phyloP scores from a whole-genome alignment of 2,113 vertebrate genomes.

The Sylvia atricapilla region DNA sequence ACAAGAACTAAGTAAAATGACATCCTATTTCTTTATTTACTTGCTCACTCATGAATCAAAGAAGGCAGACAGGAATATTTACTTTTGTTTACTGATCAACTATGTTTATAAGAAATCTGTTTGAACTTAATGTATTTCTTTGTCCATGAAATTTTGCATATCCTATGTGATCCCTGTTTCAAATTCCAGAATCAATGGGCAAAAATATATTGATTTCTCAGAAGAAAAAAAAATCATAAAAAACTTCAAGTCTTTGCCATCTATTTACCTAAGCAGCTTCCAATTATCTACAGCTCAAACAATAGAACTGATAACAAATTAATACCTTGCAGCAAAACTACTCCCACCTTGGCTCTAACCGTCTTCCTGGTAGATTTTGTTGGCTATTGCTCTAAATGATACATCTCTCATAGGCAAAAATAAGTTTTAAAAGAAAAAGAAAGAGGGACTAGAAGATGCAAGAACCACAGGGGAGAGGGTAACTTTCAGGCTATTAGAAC shows the following conservation, averaged over 20 bases:
- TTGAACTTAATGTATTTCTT: not conserved
- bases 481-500: not conserved
- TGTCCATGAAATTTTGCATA: not conserved
- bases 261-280: not conserved
- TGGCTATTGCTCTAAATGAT: not conserved
- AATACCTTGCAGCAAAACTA: not conserved
- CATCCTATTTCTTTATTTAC: not conserved
- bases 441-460: not conserved
- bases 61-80: not conserved
- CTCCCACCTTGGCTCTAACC: not conserved
- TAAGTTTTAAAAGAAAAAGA: not conserved
- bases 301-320: not conserved
- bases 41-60: not conserved
- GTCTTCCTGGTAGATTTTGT: not conserved
- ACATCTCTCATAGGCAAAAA: not conserved
- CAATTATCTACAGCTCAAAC: not conserved
- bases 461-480: not conserved
- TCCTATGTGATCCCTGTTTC: accelerated
- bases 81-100: not conserved
- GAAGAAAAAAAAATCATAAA: not conserved
- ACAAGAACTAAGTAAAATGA: not conserved
- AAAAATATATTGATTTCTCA: not conserved
- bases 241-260: not conserved
- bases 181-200: not conserved
- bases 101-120: not conserved